Evolutionary conservation across 2,888 invertebrate species (phyloP).

Genomic region (Acleris holmiana): DNA sequence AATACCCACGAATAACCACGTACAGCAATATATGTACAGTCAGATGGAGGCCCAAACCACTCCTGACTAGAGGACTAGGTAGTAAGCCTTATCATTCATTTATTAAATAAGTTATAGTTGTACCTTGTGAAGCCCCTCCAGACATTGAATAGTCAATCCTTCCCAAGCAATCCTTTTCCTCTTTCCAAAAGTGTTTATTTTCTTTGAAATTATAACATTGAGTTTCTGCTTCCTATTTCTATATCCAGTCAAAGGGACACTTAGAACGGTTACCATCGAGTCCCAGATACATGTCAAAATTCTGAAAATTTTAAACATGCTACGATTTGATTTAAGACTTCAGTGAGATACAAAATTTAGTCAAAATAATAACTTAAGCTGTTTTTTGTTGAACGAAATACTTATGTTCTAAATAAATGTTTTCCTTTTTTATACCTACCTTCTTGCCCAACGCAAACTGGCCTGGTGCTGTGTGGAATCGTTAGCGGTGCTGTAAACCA

Average conservation of each 20-base stretch:
- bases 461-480: conserved; percentile 90
- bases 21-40: not conserved
- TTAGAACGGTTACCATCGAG: conserved; percentile 94
- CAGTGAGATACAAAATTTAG: not conserved
- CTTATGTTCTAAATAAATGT: no score
- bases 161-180: conserved; percentile 83
- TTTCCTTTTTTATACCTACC: conserved; percentile 54
- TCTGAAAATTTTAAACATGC: no score
- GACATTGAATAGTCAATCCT: conserved; percentile 91
- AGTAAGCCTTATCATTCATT: no score
- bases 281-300: conserved; percentile 96
- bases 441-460: conserved; percentile 89
- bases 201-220: conserved; percentile 84
- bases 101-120: no score
- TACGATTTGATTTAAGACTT: no score
- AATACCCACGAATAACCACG: conserved; percentile 27
- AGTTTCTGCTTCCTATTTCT: conserved; percentile 70
- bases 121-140: conserved; percentile 94
- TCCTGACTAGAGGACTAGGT: no score
- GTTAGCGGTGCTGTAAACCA: conserved; percentile 86
- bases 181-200: conserved; percentile 76
- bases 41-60: no score
- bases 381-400: no score
- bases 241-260: conserved; percentile 88
- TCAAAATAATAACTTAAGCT: no score